Evolutionary conservation across 2,797 vertebrate genomes (phyloP), one percentile per base, ranked within the genome.

Genomic region (Chaunax sp.): DNA sequence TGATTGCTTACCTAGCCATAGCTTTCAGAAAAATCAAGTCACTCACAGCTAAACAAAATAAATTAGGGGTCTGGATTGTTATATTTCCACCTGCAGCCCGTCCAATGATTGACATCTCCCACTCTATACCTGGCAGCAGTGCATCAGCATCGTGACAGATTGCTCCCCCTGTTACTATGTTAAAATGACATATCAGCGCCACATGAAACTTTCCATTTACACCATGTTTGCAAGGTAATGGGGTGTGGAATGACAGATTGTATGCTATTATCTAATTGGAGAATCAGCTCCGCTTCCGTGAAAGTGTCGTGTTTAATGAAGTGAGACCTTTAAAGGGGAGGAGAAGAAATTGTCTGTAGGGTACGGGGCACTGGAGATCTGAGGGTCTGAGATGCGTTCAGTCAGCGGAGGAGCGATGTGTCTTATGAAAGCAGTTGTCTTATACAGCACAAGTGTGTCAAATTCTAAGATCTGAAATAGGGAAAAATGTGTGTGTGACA

Each of bases 161-260:
- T 51, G 53, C 58, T 88, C 86, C 78, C 84, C 87, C 87, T 20
- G 35, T 85, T 75, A 84, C 75, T 75, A 60, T 80, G 85, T 85
- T 85, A 79, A 80, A 86, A 71, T 80, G 79, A 89, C 85, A 86
- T 80, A 84, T 92, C 87, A 85, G 75, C 69, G 75, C 71, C 70
- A 73, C 82, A 72, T 78, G 77, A 83, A 90, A 80, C 84, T 83
- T 88, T 87, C 76, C 64, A 38, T 83, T 85, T 62, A 77, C 67
- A 53, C 67, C 74, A 72, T 87, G 87, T 90, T 90, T 82, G 80
- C 83, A 69, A 75, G 78, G 82, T 91, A 93, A 94, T 93, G 90
- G 85, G 57, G 64, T 67, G 80, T 71, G 80, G 77, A 89, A 82
- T 90, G 90, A 93, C 87, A 87, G 81, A 93, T 90, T 81, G 82